phyloP scores from a whole-genome alignment of 2,888 invertebrate species.

The Lymantria monacha region DNA sequence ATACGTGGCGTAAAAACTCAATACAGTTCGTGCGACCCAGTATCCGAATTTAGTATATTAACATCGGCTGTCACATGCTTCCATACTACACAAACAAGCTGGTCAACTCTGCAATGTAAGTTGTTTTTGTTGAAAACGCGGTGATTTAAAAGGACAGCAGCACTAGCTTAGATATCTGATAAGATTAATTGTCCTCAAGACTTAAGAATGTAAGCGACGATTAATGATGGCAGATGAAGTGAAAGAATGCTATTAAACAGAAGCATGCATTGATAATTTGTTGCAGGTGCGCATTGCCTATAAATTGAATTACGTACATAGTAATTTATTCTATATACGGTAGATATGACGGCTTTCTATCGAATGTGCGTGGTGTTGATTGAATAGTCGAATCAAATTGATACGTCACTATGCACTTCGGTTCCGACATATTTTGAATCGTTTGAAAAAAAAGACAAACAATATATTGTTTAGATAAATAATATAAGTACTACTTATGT shows the following conservation, averaged over 20 bases:
- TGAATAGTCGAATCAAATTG: not conserved
- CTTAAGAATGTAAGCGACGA: constrained; percentile 32
- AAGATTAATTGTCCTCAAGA: constrained; percentile 27
- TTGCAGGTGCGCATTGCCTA: constrained; percentile 38
- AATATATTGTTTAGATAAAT: no score
- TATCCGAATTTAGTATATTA: no score
- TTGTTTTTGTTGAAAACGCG: constrained; percentile 6
- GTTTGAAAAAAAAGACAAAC: no score
- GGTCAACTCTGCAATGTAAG: no score
- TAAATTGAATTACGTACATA: constrained; percentile 32
- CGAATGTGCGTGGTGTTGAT: constrained; percentile 1
- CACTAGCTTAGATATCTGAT: constrained; percentile 8
- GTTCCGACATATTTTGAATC: constrained; percentile 37
- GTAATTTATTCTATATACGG: constrained; percentile 20
- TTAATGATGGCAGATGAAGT: constrained; percentile 33
- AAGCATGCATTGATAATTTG: constrained; percentile 33
- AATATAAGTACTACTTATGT: no score
- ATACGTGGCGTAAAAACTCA: no score
- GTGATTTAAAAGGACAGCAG: constrained; percentile 26
- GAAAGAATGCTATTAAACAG: constrained; percentile 38
- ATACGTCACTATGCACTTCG: constrained; percentile 30
- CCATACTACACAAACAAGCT: no score
- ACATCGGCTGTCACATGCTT: no score
- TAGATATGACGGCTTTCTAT: constrained; percentile 23
- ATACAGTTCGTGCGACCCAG: no score